Conservation (phyloP, 2,888 invertebrate genomes). For the Drosophila anomelani region DNA sequence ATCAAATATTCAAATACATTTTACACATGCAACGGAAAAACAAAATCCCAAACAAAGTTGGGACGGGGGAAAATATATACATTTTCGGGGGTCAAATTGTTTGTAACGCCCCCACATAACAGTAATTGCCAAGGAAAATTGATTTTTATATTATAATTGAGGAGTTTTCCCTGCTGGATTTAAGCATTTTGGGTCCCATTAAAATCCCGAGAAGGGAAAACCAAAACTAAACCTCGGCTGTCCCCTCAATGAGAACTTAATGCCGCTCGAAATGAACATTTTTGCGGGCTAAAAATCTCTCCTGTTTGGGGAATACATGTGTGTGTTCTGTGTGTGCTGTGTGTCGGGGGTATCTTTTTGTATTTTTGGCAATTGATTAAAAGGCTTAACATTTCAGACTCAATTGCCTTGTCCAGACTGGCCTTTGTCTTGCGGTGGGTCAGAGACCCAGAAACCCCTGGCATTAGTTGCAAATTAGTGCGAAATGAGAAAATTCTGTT, state of each 20-base stretch:
- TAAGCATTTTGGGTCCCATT: constrained; percentile 28
- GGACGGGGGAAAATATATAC: constrained; percentile 1
- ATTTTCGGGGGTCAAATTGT: constrained; percentile 46
- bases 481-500: constrained; percentile 55
- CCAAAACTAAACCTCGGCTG: constrained; percentile 54
- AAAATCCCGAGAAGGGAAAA: constrained; percentile 37
- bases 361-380: constrained; percentile 76
- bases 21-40: constrained; percentile 62
- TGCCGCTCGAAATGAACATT: constrained; percentile 70
- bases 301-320: constrained; percentile 36
- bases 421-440: constrained; percentile 27
- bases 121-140: constrained; percentile 62
- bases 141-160: constrained; percentile 65
- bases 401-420: constrained; percentile 60
- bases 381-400: constrained; percentile 71
- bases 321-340: neutral
- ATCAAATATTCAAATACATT: constrained; percentile 76
- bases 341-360: constrained; percentile 14
- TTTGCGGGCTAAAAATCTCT: constrained; percentile 56
- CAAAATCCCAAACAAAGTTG: constrained; percentile 23
- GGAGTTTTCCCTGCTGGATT: constrained; percentile 39
- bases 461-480: constrained; percentile 71
- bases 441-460: constrained; percentile 8
- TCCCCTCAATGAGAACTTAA: constrained; percentile 73
- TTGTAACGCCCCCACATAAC: constrained; percentile 52